A percentile compares a stretch with the other conserved stretches of the same genome.
These are phyloP conservation scores for Drosophila cardini DNA, from an alignment of 1,140 invertebrate genomes.

Conservation along the genomic window DNA sequence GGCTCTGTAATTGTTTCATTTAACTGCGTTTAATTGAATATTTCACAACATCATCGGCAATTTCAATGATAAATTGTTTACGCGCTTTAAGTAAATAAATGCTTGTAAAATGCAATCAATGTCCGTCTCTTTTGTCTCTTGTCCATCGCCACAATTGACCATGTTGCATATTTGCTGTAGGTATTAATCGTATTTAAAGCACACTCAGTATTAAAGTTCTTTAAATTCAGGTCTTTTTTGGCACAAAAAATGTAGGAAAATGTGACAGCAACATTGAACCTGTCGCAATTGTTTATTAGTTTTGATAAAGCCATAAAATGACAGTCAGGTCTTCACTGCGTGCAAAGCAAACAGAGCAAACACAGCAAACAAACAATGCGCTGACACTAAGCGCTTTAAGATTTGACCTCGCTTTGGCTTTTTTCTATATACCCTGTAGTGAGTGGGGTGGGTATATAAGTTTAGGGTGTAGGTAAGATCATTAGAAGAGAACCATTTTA, in stretches of 20 bases:
- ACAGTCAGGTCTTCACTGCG: slow-evolving; percentile 14
- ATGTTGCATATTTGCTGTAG: slow-evolving; percentile 12
- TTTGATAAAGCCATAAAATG: slow-evolving; percentile 76
- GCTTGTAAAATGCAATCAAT: slow-evolving; percentile 47
- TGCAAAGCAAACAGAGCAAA: background rate
- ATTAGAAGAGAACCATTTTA: too few relatives aligned
- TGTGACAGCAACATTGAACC: slow-evolving; percentile 18
- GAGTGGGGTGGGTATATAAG: background rate
- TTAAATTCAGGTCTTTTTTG: background rate
- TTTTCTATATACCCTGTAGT: slow-evolving; percentile 32
- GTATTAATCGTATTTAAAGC: slow-evolving; percentile 44
- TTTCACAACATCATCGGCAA: slow-evolving; percentile 45
- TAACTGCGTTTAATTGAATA: slow-evolving; percentile 80
- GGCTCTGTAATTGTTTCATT: slow-evolving; percentile 73
- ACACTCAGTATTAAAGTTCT: background rate
- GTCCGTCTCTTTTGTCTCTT: background rate
- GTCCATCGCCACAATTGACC: slow-evolving; percentile 1
- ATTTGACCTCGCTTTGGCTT: slow-evolving; percentile 59
- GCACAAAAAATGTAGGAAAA: slow-evolving; percentile 24
- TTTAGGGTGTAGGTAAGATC: background rate
- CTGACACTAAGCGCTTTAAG: slow-evolving; percentile 75
- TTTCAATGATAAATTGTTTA: slow-evolving; percentile 72
- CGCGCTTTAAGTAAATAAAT: slow-evolving; percentile 73
- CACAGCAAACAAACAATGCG: slow-evolving; percentile 23
- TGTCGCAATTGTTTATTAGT: slow-evolving; percentile 66